Conservation (phyloP, 64 coral and sea anemone species). For the Dendrophyllia cribrosa region DNA sequence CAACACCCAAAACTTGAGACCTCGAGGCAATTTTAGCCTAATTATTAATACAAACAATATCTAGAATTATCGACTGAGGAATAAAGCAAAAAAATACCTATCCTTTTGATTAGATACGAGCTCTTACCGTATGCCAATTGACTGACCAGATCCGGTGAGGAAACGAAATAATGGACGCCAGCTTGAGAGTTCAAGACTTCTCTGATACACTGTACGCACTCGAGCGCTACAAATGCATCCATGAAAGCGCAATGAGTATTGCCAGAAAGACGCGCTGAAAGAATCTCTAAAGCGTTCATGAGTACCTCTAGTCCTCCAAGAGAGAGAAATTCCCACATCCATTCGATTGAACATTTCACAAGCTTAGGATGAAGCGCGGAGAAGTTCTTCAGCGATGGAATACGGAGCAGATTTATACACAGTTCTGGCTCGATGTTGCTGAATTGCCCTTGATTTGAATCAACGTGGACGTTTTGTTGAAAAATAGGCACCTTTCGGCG, state of each 20-base stretch:
- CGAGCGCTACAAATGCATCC: conserved; percentile 82
- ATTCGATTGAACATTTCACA: conserved; percentile 62
- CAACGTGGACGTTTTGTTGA: conserved; percentile 24
- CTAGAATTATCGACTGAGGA: too few species aligned
- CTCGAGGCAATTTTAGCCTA: too few species aligned
- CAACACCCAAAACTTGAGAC: too few species aligned
- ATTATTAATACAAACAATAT: too few species aligned
- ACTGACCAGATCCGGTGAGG: conserved; percentile 60
- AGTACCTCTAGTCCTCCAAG: conserved; percentile 75
- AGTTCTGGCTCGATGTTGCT: conserved; percentile 79
- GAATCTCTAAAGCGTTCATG: conserved; percentile 61
- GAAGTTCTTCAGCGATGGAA: conserved; percentile 91
- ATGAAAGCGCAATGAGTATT: conserved; percentile 66
- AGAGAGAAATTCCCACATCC: conserved; percentile 86
- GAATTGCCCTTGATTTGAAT: conserved; percentile 28
- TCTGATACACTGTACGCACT: conserved; percentile 85
- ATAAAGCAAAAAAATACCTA: too few species aligned
- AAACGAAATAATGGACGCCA: conserved; percentile 55
- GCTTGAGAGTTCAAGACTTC: conserved; percentile 87
- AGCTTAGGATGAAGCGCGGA: conserved; percentile 84
- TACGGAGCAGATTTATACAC: conserved; percentile 77
- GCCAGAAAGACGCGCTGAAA: conserved; percentile 40
- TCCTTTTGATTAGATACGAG: neutral
- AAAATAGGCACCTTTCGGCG: conserved; percentile 5
- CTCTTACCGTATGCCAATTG: conserved; percentile 78